Evolutionary conservation across 2,888 invertebrate genomes (phyloP).

Genomic region (Acrobasis repandana): DNA sequence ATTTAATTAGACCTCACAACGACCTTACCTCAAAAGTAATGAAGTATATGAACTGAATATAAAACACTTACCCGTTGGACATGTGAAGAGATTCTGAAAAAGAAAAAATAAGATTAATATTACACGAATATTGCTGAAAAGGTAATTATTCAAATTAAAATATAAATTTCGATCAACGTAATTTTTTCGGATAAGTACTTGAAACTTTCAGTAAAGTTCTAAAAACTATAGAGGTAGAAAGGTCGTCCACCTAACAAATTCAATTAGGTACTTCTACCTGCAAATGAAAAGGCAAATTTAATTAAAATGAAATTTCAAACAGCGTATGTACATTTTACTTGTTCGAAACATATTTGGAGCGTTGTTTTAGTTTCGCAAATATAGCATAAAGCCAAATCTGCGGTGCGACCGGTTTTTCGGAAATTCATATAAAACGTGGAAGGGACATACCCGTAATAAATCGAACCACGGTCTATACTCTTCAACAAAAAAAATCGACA

Average conservation of each 20-base stretch:
- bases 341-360: conserved; percentile 23
- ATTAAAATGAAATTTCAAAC: conserved; percentile 4
- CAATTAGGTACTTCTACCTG: background rate
- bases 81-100: conserved; percentile 87
- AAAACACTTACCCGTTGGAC: conserved; percentile 87
- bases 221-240: background rate
- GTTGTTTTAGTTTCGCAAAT: conserved; percentile 26
- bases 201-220: background rate
- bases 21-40: background rate
- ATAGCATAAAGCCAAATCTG: conserved; percentile 28
- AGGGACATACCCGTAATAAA: too few relatives aligned
- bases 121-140: background rate
- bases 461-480: too few relatives aligned
- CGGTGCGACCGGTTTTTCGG: conserved; percentile 38
- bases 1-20: background rate
- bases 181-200: background rate
- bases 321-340: conserved; percentile 4
- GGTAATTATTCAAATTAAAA: background rate
- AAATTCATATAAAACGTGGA: too few relatives aligned
- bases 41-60: background rate
- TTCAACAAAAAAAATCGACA: too few relatives aligned
- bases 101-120: conserved; percentile 47
- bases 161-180: background rate
- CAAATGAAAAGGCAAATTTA: conserved; percentile 19
- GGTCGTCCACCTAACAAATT: background rate